Base-by-base conservation (phyloP, 2,113 vertebrate species). In the Mohoua ochrocephala region DNA sequence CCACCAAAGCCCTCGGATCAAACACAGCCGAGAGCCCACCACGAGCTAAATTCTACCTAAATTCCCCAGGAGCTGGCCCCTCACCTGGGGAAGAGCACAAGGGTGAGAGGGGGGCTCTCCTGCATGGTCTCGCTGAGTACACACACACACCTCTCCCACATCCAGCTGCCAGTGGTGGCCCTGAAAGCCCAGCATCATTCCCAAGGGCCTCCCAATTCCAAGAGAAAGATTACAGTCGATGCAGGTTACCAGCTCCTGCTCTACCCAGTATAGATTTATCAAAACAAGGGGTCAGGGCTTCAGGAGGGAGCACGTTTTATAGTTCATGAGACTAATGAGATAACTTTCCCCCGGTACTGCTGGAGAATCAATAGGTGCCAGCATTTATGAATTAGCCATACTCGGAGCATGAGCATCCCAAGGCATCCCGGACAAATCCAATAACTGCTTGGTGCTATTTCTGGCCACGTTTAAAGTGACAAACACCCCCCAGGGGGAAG, bases 301-400 rank as follows among this genome's bases (percentile, higher is more conserved):
- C 83, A 8, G 78, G 70, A 92, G 84, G 64, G 90, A 96, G 92
- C 91, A 80, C 94, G 21, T 61, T 85, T 92, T 92, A 87, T 84
- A 97, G 96, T 97, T 97, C 92, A 70, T 93, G 79, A 97, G 96
- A 97, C 96, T 98, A 98, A 98, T 95, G 97, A 98, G 97, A 94
- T 71, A 91, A 74, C 83, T 94, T 82, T 71, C 93, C 88, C 95
- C 28, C 4, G 39, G 56, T 59, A 30, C 91, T 63, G 93, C 53
- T 10, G 15, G 35, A 30, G 87, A 92, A 96, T 94, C 88, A 64
- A 84, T 86, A 94, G 91, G 91, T 97, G 84, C 83, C 67, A 73
- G 82, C 37, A 2, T 52, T 97, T 89, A 92, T 90, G 95, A 97
- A 97, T 95, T 82, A 88, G 95, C 84, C 69, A 1, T 45, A 31